A percentile compares a stretch with the other conserved stretches of the same genome.
These are phyloP conservation scores for Pandion haliaetus DNA, from an alignment of 2,113 vertebrate species.

Conservation along the genomic window DNA sequence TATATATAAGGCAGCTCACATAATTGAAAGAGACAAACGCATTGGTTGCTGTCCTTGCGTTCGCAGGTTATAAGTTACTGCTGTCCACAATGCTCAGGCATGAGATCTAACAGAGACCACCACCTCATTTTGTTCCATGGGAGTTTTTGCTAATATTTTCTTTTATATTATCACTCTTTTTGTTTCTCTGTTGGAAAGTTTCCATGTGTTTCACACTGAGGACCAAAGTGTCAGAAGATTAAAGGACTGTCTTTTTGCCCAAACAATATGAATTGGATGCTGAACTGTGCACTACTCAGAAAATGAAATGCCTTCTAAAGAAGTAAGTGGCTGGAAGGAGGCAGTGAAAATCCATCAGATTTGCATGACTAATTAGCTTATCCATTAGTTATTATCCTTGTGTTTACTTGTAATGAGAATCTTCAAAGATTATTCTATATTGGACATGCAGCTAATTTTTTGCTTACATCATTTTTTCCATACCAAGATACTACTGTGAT, in stretches of 20 bases:
- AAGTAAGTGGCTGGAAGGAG: conserved; percentile 30
- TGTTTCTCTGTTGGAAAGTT: conserved; percentile 15
- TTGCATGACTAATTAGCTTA: conserved; percentile 55
- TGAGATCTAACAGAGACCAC: neutral
- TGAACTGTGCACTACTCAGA: neutral
- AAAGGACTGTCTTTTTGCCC: conserved; percentile 38
- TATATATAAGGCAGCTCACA: neutral
- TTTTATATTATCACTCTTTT: conserved; percentile 25
- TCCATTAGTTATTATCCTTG: conserved; percentile 30
- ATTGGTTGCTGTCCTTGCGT: neutral
- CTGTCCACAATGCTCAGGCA: neutral
- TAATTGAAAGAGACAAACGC: neutral
- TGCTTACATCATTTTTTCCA: neutral
- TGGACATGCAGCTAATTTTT: neutral
- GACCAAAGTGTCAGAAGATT: conserved; percentile 48
- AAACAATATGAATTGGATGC: conserved; percentile 4
- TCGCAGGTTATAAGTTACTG: neutral
- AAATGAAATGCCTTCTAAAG: conserved; percentile 31
- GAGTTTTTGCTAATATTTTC: conserved; percentile 19
- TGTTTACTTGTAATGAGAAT: conserved; percentile 52
- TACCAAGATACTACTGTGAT: neutral
- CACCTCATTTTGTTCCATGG: neutral
- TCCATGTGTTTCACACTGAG: conserved; percentile 10
- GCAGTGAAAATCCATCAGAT: conserved; percentile 55
- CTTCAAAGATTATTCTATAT: conserved; percentile 36